Evolutionary conservation across 2,113 vertebrate species (phyloP).

Genomic region (Thamnophis sirtalis): DNA sequence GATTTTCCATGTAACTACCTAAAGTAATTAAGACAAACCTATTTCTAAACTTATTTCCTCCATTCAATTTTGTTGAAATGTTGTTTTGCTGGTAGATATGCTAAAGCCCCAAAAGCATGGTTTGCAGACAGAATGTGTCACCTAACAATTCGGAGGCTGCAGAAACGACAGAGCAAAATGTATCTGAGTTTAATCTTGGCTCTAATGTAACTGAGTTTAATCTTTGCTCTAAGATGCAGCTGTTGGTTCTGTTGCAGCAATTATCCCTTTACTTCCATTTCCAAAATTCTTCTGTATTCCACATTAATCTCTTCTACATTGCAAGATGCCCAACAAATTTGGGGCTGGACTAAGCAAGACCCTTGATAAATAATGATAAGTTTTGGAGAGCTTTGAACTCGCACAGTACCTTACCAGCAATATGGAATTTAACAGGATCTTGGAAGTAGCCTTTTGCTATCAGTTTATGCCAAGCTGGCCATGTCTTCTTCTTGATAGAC

Average conservation of each 20-base stretch:
- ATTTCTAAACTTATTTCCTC: neutral
- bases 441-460: no score
- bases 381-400: no score
- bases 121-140: neutral
- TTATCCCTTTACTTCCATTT: no score
- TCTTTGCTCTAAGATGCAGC: neutral
- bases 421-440: no score
- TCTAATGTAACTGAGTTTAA: neutral
- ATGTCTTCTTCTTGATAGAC: neutral
- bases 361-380: no score
- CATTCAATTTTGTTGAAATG: neutral
- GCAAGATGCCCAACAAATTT: no score
- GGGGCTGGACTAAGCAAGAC: no score
- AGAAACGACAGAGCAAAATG: neutral
- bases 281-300: no score
- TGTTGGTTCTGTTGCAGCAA: neutral
- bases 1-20: conserved; percentile 34
- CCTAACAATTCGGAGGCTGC: neutral
- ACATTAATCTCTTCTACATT: no score
- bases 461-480: neutral
- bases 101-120: neutral
- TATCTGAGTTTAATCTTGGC: neutral
- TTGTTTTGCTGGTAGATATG: neutral
- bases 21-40: conserved; percentile 25
- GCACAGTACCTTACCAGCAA: no score